Base-by-base conservation (phyloP, 2,888 invertebrate species). In the Caenorhabditis sulstoni region DNA sequence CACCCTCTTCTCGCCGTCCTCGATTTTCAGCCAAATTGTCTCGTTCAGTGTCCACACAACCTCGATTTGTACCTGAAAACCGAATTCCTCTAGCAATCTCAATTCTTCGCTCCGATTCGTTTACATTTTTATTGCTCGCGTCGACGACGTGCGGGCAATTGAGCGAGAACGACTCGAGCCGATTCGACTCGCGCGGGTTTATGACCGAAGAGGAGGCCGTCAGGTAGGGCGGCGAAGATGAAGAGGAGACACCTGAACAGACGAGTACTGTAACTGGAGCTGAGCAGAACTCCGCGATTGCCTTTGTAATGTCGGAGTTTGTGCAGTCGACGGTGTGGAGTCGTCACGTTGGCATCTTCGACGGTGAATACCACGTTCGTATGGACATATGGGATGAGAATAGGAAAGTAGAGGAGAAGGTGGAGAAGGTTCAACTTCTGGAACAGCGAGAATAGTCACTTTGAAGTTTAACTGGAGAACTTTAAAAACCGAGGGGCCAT, bases 1-100 rank as follows among this genome's bases (percentile, higher is more conserved):
- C 16, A 85, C 64, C 59, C 64, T 53, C 55, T 76, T 57, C 37
- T 81, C 57, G 0, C 86, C 86, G 41, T 85, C 59, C 35, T 83
- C 81, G 44, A 86, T 83, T 73, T 86, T 86, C n/a, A 86, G 75
- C 81, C 83, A 84, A 12, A 86, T 73, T 0, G 86, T 83, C 50
- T 86, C 84, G 62, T 86, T 85, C 20, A 84, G 49, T 1, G 82
- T 86, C 86, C 86, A 86, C 22, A 83, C 76, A 3, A 86, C 85
- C 47, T 84, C 84, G 49, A 83, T 79, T 23, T 74, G 23, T 1
- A 65, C 73, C 73, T 74, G 3, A 53, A 59, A 50, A 29, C 29
- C 29, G 29, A 29, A 29, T 12, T 29, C 16, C 45, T 14, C 12
- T n/a, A 7, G 20, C 37, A 22, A 11, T 20, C 5, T 45, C 12